These are phyloP conservation scores for Cheiracanthium punctorium DNA, from an alignment of 2,888 invertebrate species.

Conservation along the genomic window DNA sequence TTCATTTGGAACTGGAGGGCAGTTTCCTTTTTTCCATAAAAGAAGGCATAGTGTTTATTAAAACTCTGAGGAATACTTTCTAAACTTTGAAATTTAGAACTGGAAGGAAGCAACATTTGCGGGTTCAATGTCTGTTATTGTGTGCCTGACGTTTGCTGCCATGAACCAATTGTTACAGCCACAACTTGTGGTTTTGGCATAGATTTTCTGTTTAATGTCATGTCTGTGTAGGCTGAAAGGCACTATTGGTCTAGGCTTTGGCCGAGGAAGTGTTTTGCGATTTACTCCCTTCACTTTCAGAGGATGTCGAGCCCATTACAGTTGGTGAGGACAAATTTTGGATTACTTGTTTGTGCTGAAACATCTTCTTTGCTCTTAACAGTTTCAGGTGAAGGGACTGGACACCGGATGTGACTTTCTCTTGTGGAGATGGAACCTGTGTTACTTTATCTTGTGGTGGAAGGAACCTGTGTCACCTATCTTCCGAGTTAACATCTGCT, in stretches of 20 bases:
- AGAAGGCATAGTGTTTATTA: conserved; percentile 27
- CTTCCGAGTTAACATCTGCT: conserved; percentile 36
- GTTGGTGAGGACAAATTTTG: conserved; percentile 35
- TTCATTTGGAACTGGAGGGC: conserved; percentile 60
- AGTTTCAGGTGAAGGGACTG: conserved; percentile 61
- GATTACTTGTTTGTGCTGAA: conserved; percentile 56
- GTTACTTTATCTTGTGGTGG: conserved; percentile 54
- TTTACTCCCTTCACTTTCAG: conserved; percentile 55
- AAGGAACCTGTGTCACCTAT: conserved; percentile 41
- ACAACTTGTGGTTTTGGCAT: conserved; percentile 55
- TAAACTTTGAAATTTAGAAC: conserved; percentile 65
- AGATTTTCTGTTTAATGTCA: conserved; percentile 57
- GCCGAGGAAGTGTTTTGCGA: conserved; percentile 66
- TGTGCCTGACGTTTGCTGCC: conserved; percentile 59
- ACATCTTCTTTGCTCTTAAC: conserved; percentile 43
- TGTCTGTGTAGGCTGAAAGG: conserved; percentile 55
- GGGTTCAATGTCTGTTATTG: conserved; percentile 44
- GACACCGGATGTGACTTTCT: conserved; percentile 56
- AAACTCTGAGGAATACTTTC: conserved; percentile 58
- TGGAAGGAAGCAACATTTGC: conserved; percentile 63
- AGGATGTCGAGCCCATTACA: conserved; percentile 20
- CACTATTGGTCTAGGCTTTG: conserved; percentile 60
- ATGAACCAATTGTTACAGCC: conserved; percentile 66
- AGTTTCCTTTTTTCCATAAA: conserved; percentile 59
- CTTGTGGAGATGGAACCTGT: conserved; percentile 60